Conservation (phyloP, 1,140 invertebrate genomes). For the Ips typographus region DNA sequence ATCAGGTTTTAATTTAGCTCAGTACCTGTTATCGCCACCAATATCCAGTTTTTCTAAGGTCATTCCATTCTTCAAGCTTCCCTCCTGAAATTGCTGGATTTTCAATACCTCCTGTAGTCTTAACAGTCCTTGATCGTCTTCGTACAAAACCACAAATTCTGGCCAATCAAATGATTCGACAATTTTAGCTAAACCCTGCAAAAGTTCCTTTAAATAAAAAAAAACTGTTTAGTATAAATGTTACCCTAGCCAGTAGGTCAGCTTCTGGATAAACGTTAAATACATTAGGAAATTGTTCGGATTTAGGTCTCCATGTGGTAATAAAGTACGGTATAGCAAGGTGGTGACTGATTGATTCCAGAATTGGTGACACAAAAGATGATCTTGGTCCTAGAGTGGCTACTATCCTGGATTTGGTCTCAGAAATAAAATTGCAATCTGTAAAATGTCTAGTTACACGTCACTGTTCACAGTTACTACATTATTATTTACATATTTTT, state of each 20-base stretch:
- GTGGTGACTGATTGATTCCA: conserved; percentile 69
- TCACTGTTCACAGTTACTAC: neutral
- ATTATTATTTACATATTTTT: conserved; percentile 17
- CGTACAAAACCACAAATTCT: conserved; percentile 78
- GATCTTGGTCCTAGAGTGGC: conserved; percentile 77
- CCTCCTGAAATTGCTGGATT: conserved; percentile 58
- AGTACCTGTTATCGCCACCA: conserved; percentile 61
- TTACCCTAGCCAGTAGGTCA: conserved; percentile 58
- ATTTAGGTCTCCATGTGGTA: conserved; percentile 61
- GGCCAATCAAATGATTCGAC: conserved; percentile 73
- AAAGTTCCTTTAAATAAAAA: neutral
- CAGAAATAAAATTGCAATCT: conserved; percentile 58
- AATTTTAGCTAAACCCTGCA: conserved; percentile 67
- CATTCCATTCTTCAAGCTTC: conserved; percentile 48
- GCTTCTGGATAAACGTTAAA: conserved; percentile 79
- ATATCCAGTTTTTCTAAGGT: conserved; percentile 59
- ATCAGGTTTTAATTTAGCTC: neutral
- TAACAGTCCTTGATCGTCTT: conserved; percentile 74
- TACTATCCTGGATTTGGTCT: conserved; percentile 55
- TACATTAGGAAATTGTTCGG: conserved; percentile 52
- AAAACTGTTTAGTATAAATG: conserved; percentile 50
- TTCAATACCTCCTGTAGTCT: conserved; percentile 81
- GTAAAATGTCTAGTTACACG: neutral
- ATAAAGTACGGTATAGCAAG: conserved; percentile 72
- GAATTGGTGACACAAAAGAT: conserved; percentile 60